Evolutionary conservation across 1,140 invertebrate genomes (phyloP).

Genomic region (Drosophila tropicalis): DNA sequence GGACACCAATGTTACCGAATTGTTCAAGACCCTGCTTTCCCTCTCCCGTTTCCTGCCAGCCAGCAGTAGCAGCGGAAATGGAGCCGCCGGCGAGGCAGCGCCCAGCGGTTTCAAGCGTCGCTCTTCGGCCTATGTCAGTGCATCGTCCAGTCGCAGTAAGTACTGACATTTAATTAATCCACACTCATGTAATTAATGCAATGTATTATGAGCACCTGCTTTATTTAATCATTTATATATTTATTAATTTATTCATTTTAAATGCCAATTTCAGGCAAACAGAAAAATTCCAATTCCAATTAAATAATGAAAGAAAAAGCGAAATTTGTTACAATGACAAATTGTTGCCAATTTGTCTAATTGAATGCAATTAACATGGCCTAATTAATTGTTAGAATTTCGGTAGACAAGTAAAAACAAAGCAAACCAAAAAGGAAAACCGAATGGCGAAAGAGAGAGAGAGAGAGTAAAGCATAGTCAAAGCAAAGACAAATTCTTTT

Average conservation of each 20-base stretch:
- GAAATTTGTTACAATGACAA: conserved; percentile 38
- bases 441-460: too few species aligned
- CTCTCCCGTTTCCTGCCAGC: conserved; percentile 87
- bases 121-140: conserved; percentile 89
- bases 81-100: conserved; percentile 84
- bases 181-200: conserved; percentile 38
- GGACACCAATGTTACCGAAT: conserved; percentile 90
- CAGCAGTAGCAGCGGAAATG: conserved; percentile 84
- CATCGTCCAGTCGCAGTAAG: conserved; percentile 85
- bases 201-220: conserved; percentile 11
- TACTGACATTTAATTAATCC: conserved; percentile 48
- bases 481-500: conserved; percentile 68
- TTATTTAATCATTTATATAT: conserved; percentile 43
- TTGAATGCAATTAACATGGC: conserved; percentile 74
- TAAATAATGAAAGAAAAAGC: conserved; percentile 26
- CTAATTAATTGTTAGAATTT: conserved; percentile 72
- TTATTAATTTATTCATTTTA: conserved; percentile 49
- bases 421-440: conserved; percentile 3
- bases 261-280: conserved; percentile 22
- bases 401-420: conserved; percentile 33
- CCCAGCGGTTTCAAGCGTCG: conserved; percentile 87
- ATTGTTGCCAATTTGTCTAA: conserved; percentile 74
- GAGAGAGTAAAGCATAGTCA: background rate
- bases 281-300: conserved; percentile 42
- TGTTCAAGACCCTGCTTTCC: conserved; percentile 89